Evolutionary conservation across 2,113 vertebrate species (phyloP).

Genomic region (Bubo bubo): DNA sequence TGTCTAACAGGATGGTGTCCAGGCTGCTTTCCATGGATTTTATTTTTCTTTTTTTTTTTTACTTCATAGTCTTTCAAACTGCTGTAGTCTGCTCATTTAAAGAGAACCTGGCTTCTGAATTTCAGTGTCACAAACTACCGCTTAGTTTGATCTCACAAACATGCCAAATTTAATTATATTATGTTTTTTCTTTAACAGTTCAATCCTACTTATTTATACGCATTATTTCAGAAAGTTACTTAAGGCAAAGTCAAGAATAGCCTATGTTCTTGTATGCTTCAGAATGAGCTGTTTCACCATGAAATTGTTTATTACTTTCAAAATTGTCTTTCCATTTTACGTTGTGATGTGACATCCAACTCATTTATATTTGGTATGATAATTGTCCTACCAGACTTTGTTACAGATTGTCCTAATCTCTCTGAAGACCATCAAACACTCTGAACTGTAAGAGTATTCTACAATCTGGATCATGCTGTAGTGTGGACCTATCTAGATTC

Average conservation of each 20-base stretch:
- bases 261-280: not conserved
- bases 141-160: not conserved
- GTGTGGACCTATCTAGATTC: not conserved
- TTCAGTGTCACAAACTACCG: not conserved
- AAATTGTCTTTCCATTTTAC: constrained; percentile 24
- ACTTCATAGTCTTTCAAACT: not conserved
- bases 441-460: not conserved
- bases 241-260: constrained; percentile 38
- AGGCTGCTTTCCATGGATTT: not conserved
- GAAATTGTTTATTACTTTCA: constrained; percentile 30
- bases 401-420: not conserved
- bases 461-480: not conserved
- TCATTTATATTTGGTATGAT: not conserved
- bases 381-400: not conserved
- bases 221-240: constrained; percentile 35
- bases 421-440: not conserved
- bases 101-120: not conserved
- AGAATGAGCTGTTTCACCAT: not conserved
- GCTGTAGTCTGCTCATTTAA: not conserved
- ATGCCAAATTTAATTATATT: constrained; percentile 25
- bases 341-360: constrained; percentile 12
- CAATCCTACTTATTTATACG: constrained; percentile 8
- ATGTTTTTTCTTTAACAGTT: not conserved
- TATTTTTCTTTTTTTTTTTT: not conserved
- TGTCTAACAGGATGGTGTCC: not conserved